Evolutionary conservation across 2,888 invertebrate genomes (phyloP), one percentile per base, ranked within the genome.

Genomic region (Latrodectus hesperus): DNA sequence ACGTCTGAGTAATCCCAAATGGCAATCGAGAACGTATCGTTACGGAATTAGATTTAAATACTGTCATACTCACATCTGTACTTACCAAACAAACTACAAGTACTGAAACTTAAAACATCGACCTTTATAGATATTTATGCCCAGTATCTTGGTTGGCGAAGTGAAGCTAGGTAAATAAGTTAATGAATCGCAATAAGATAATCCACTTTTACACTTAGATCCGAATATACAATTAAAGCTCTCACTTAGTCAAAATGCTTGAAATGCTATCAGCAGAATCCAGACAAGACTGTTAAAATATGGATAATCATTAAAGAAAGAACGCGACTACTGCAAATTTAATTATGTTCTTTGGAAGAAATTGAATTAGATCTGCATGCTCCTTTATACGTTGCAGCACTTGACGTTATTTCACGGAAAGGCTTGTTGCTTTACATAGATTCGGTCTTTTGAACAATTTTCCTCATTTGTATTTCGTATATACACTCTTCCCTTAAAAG

Each of bases 241-340:
- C 53, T 87, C 73, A 76, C 72, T 77, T 77, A 87, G 76, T 81
- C 75, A 81, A 67, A 76, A 51, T 68, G 52, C 60, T 64, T 73
- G 38, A 68, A 87, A 78, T 72, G 77, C 14, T 76, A 77, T 77
- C 73, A 78, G 10, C 53, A 16, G 52, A 84, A 76, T 79, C 78
- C 74, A 60, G 68, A 79, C 26, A 38, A 68, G 64, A 22, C 72
- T 55, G 75, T 67, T 86, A 77, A 86, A 86, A 77, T 77, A 86
- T 86, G 72, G 77, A 81, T 86, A 81, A 86, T 77, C 81, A 86
- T 81, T 81, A 73, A 60, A 81, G 86, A 81, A 86, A 86, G 81
- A 76, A 77, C 73, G 72, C 55, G 64, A 22, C 17, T 22, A 60
- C 65, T 77, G 53, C 38, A 75, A 86, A 86, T 86, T 76, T 72